Conservation (phyloP, 2,888 invertebrate species). For the Megaustenia siamemsis region DNA sequence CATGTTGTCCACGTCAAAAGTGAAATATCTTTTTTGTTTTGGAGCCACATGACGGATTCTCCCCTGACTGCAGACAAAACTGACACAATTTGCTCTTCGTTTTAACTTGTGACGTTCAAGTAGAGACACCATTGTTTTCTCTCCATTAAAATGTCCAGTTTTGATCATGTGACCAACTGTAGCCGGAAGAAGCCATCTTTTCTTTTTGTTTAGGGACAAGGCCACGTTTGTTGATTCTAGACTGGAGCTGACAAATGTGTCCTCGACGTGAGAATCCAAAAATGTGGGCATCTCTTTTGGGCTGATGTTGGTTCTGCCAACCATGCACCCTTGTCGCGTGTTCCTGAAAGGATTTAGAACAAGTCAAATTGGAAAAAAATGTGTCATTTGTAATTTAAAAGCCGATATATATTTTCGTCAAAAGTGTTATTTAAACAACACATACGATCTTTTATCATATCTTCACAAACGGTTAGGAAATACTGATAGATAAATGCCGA, state of each 20-base stretch:
- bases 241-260: neutral
- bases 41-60: constrained; percentile 2
- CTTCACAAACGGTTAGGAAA: too few species aligned
- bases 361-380: too few species aligned
- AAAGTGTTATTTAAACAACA: too few species aligned
- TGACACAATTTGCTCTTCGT: constrained; percentile 55
- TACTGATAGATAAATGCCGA: too few species aligned
- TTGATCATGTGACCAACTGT: constrained; percentile 60
- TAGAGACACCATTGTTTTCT: constrained; percentile 42
- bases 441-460: too few species aligned
- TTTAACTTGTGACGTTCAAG: constrained; percentile 59
- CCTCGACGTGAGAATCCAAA: constrained; percentile 1
- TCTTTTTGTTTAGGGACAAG: constrained; percentile 71
- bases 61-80: constrained; percentile 54
- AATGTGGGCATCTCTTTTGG: neutral
- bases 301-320: constrained; percentile 29
- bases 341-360: constrained; percentile 20
- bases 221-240: constrained; percentile 55
- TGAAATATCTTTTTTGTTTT: constrained; percentile 50
- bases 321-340: constrained; percentile 38
- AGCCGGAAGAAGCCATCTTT: constrained; percentile 67
- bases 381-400: too few species aligned
- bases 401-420: too few species aligned
- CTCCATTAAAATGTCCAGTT: constrained; percentile 19
- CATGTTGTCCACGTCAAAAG: constrained; percentile 36